A percentile compares a stretch with the other conserved stretches of the same genome.
phyloP scores from a whole-genome alignment of 2,888 invertebrate genomes.

The Trachelus iudaicus region DNA sequence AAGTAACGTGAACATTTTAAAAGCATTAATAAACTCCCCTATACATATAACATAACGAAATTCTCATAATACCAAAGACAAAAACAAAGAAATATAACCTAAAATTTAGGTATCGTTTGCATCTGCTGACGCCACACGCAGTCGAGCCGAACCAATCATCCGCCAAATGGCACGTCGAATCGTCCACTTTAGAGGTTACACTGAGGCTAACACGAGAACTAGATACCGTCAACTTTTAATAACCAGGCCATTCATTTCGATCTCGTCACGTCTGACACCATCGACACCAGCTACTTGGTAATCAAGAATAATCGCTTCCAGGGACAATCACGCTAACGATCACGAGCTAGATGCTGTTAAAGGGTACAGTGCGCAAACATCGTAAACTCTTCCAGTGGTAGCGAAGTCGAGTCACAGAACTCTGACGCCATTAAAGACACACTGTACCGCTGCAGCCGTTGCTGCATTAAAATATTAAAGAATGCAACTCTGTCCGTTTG shows the following conservation, averaged over 20 bases:
- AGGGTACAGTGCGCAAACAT: neutral
- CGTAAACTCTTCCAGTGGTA: neutral
- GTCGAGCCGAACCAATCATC: constrained; percentile 84
- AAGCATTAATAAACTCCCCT: neutral
- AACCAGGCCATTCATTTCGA: neutral
- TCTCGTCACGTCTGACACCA: neutral
- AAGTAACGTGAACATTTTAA: constrained; percentile 36
- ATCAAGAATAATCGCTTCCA: neutral
- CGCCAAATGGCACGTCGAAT: constrained; percentile 81
- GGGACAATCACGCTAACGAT: neutral
- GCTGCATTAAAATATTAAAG: neutral
- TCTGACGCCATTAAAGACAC: neutral
- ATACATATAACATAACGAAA: neutral
- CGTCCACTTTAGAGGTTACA: constrained; percentile 76
- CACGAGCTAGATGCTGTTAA: neutral
- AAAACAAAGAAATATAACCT: neutral
- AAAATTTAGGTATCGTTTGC: constrained; percentile 71
- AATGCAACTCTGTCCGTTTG: neutral
- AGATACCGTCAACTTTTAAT: constrained; percentile 87
- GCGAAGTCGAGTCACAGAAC: neutral
- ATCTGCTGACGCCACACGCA: constrained; percentile 82
- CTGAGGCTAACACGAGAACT: constrained; percentile 82
- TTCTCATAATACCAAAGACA: neutral
- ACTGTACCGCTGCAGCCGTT: neutral
- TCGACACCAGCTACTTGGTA: neutral